Conservation (phyloP, 2,113 vertebrate species). For the Xenopus laevis region DNA sequence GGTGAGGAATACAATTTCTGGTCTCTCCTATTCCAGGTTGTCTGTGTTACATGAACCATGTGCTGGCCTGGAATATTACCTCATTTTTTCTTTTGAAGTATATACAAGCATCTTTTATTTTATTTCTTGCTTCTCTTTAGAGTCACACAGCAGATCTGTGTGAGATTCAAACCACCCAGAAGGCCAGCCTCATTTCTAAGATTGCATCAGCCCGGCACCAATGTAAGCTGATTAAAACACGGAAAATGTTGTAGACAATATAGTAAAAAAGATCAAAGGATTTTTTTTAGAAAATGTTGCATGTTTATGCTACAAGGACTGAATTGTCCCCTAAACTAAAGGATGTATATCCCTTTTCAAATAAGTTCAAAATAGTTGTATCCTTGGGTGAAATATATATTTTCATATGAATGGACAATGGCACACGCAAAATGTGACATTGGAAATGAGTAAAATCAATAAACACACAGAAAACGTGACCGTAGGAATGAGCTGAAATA, state of each 20-base stretch:
- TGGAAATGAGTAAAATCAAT: constrained; percentile 27
- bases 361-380: too few species aligned
- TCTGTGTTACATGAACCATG: constrained; percentile 26
- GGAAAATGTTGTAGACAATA: too few species aligned
- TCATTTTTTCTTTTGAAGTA: constrained; percentile 46
- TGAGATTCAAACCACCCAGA: constrained; percentile 51
- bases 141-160: constrained; percentile 39
- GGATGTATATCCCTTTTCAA: too few species aligned
- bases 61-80: constrained; percentile 25
- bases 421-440: neutral
- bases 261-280: constrained; percentile 53
- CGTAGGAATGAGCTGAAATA: constrained; percentile 13
- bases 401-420: neutral
- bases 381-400: too few species aligned
- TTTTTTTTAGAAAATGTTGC: constrained; percentile 40
- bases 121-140: constrained; percentile 43
- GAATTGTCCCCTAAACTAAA: too few species aligned
- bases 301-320: too few species aligned
- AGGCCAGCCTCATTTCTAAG: constrained; percentile 44
- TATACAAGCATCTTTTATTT: constrained; percentile 5
- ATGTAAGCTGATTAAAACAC: constrained; percentile 50
- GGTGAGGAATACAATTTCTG: constrained; percentile 30
- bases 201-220: constrained; percentile 39
- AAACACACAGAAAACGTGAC: constrained; percentile 12
- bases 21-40: constrained; percentile 23